Conservation (phyloP, 1,140 invertebrate species). For the Lanistes nyassanus region DNA sequence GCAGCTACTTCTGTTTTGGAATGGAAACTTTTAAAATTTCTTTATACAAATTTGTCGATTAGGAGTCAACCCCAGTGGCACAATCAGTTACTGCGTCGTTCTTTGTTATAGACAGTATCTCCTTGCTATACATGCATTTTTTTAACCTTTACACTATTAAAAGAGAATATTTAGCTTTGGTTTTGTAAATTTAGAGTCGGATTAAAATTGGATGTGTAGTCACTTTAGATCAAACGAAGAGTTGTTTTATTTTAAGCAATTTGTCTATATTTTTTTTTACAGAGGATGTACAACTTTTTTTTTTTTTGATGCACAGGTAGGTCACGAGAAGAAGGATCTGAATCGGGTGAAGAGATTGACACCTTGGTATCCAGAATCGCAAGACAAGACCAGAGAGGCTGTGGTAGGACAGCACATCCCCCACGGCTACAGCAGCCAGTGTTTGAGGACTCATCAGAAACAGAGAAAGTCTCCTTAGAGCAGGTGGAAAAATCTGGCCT, state of each 20-base stretch:
- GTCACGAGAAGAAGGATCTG: not conserved
- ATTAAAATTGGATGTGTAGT: not conserved
- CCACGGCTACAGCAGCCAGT: constrained; percentile 35
- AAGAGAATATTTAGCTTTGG: too few relatives aligned
- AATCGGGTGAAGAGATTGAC: not conserved
- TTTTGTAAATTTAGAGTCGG: too few relatives aligned
- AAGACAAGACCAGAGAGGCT: constrained; percentile 10
- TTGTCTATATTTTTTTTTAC: not conserved
- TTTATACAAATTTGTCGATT: too few relatives aligned
- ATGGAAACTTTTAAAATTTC: too few relatives aligned
- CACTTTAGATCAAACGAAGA: not conserved
- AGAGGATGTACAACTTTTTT: not conserved
- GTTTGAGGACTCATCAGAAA: constrained; percentile 38
- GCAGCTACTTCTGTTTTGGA: too few relatives aligned
- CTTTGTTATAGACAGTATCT: too few relatives aligned
- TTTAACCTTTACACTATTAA: too few relatives aligned
- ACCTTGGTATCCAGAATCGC: not conserved
- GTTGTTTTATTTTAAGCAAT: too few relatives aligned
- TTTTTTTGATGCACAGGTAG: not conserved
- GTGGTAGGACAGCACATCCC: constrained; percentile 1
- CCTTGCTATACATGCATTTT: too few relatives aligned
- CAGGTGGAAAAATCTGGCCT: not conserved
- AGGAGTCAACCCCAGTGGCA: too few relatives aligned
- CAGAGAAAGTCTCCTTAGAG: not conserved
- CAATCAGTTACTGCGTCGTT: too few relatives aligned